A percentile compares a stretch with the other conserved stretches of the same genome.
Evolutionary conservation across 2,888 invertebrate species (phyloP).

Genomic region (Alentia gelatinosa): DNA sequence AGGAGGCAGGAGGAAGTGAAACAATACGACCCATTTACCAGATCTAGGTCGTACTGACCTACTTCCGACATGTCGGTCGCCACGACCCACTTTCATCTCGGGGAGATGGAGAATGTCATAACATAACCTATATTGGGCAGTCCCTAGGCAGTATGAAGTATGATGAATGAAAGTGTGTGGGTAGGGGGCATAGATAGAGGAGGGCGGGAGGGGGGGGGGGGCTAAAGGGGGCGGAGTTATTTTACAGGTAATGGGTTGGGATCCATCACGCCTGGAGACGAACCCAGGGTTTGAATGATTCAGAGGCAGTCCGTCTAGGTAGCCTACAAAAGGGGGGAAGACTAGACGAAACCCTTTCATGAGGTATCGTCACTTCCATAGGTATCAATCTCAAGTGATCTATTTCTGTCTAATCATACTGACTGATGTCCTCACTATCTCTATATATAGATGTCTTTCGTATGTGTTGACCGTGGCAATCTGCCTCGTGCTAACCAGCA

Average conservation of each 20-base stretch:
- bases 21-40: conserved; percentile 19
- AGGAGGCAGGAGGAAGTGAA: conserved; percentile 22
- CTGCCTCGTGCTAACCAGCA: no score
- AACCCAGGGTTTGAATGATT: not conserved
- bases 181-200: not conserved
- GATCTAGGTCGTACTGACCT: conserved; percentile 6
- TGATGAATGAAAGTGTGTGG: not conserved
- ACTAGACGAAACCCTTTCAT: no score
- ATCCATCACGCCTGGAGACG: not conserved
- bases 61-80: not conserved
- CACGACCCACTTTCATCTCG: not conserved
- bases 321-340: not conserved
- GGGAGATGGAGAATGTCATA: conserved; percentile 8
- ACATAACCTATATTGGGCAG: conserved; percentile 31
- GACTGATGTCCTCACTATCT: no score
- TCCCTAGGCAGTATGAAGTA: not conserved
- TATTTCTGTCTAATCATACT: no score
- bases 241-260: not conserved
- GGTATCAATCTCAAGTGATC: no score
- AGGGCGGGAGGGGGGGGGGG: not conserved
- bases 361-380: no score
- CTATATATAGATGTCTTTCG: no score
- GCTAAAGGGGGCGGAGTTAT: not conserved
- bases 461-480: no score
- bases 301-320: not conserved